Conservation (phyloP, 1,140 invertebrate species). For the Drosophila pandora region DNA sequence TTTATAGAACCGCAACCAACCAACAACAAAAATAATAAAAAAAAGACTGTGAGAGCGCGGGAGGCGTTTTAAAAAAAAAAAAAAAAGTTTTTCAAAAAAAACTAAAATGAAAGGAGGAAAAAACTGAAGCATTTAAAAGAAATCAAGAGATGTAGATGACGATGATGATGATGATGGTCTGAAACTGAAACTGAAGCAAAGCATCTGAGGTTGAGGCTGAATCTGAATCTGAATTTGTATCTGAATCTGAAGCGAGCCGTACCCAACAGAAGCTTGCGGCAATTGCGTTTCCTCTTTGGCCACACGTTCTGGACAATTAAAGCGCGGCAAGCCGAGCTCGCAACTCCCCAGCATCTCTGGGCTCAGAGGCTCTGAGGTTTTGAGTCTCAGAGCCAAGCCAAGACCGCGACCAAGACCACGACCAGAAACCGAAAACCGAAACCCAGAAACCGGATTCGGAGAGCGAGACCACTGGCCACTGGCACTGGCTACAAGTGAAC, state of each 20-base stretch:
- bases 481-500: constrained; percentile 82
- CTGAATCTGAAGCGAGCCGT: constrained; percentile 20
- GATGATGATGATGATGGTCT: constrained; percentile 53
- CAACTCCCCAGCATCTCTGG: constrained; percentile 1
- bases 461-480: constrained; percentile 69
- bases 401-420: constrained; percentile 57
- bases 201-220: constrained; percentile 7
- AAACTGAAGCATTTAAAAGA: constrained; percentile 74
- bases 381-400: constrained; percentile 34
- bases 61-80: constrained; percentile 43
- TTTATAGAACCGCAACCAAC: constrained; percentile 64
- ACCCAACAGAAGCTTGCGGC: constrained; percentile 79
- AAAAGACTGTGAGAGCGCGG: constrained; percentile 70
- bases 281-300: constrained; percentile 77
- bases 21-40: constrained; percentile 12
- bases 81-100: neutral
- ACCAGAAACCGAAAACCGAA: constrained; percentile 40
- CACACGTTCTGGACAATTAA: constrained; percentile 79
- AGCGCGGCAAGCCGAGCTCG: constrained; percentile 60
- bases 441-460: constrained; percentile 73
- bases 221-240: constrained; percentile 7
- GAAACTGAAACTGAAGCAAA: constrained; percentile 20
- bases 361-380: neutral
- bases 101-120: constrained; percentile 27
- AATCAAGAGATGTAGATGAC: constrained; percentile 73